These are phyloP conservation scores for Pterocles orientalis DNA, from an alignment of 2,113 vertebrate genomes.

Conservation along the genomic window DNA sequence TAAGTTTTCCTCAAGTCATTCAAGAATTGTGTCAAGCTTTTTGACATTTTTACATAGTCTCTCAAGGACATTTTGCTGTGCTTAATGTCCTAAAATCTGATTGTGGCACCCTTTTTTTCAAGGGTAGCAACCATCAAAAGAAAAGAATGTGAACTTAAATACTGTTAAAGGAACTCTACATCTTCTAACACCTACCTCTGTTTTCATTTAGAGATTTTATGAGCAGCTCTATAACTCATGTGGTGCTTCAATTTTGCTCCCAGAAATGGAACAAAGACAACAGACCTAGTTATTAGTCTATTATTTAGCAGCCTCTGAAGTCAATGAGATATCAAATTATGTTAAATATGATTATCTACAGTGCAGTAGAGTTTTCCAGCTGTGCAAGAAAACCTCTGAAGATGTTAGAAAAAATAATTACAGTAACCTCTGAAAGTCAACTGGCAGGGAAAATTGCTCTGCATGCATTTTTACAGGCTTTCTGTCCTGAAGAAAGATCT, in stretches of 20 bases:
- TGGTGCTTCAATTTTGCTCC: background rate
- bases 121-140: background rate
- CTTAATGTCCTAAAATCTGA: background rate
- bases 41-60: background rate
- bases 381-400: background rate
- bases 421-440: background rate
- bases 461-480: background rate
- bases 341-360: constrained; percentile 6
- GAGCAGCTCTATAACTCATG: background rate
- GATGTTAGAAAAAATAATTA: background rate
- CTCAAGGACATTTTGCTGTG: background rate
- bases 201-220: background rate
- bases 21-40: background rate
- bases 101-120: background rate
- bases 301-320: background rate
- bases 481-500: background rate
- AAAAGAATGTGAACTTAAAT: background rate
- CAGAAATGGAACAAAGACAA: background rate
- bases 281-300: background rate
- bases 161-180: background rate
- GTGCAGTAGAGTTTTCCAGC: background rate
- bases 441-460: background rate
- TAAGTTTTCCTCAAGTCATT: background rate
- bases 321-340: background rate
- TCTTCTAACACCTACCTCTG: background rate